Conservation (phyloP, 2,797 vertebrate species). For the Tragelaphus eurycerus region DNA sequence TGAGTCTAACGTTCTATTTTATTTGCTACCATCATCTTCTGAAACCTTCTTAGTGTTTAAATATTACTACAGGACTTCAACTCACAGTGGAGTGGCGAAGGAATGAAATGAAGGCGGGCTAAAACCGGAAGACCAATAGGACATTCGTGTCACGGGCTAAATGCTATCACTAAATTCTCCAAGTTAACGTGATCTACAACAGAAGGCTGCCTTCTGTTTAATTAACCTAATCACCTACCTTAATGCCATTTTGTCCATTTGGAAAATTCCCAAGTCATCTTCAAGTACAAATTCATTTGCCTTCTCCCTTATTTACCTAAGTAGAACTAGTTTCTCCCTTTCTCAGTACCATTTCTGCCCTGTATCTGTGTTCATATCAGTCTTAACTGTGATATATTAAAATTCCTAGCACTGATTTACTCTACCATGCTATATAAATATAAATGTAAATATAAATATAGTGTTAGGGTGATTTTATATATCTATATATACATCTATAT, state of each 20-base stretch:
- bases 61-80: neutral
- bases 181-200: neutral
- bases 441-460: neutral
- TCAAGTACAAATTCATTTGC: neutral
- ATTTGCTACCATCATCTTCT: conserved; percentile 54
- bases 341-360: neutral
- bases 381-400: neutral
- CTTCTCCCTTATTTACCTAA: neutral
- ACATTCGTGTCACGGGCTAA: neutral
- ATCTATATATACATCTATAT: neutral
- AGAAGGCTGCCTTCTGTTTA: neutral
- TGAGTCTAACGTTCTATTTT: neutral
- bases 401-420: neutral
- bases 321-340: neutral
- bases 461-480: neutral
- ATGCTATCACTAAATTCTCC: neutral
- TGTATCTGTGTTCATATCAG: neutral
- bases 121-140: neutral
- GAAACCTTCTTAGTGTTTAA: conserved; percentile 23
- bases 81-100: neutral
- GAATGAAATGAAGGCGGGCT: neutral
- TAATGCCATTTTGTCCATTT: neutral
- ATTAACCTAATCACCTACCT: neutral
- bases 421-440: neutral
- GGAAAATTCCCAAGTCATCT: neutral